phyloP scores from a whole-genome alignment of 2,797 vertebrate genomes.

The Lutra lutra region DNA sequence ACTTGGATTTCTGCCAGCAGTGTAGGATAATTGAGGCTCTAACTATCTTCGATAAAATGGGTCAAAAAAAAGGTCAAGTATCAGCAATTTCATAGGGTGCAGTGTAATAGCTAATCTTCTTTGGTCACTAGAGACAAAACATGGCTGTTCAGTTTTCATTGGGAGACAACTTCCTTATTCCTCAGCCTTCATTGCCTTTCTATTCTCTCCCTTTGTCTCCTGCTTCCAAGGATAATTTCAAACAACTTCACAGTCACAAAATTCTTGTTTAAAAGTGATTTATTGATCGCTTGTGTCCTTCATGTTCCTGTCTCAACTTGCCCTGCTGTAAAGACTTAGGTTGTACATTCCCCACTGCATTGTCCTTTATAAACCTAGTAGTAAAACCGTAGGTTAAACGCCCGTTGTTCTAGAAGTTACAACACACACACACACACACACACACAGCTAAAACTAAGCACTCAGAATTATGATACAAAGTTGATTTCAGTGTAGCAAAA shows the following conservation, averaged over 20 bases:
- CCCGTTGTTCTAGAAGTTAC: not conserved
- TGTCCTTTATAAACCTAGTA: slow-evolving; percentile 47
- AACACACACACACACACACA: not conserved
- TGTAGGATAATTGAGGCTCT: not conserved
- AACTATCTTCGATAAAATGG: not conserved
- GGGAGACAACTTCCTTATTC: not conserved
- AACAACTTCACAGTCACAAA: not conserved
- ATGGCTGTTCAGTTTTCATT: not conserved
- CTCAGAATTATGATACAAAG: not conserved
- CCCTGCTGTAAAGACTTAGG: not conserved
- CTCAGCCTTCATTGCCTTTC: not conserved
- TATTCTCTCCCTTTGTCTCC: not conserved
- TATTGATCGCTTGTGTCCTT: not conserved
- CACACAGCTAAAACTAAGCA: not conserved
- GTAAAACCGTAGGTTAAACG: not conserved
- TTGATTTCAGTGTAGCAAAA: not conserved
- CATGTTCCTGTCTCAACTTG: not conserved
- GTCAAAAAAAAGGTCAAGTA: not conserved
- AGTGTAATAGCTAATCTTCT: not conserved
- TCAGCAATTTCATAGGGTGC: not conserved
- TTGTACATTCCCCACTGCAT: not conserved
- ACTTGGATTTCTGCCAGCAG: too few relatives aligned
- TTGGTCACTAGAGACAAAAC: not conserved
- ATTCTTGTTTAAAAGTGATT: not conserved
- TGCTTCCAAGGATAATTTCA: slow-evolving; percentile 25